Percentiles rank a stretch among this genome's conserved stretches.
These are phyloP conservation scores for Thomomys bottae DNA, from an alignment of 2,113 vertebrate species.

Conservation along the genomic window DNA sequence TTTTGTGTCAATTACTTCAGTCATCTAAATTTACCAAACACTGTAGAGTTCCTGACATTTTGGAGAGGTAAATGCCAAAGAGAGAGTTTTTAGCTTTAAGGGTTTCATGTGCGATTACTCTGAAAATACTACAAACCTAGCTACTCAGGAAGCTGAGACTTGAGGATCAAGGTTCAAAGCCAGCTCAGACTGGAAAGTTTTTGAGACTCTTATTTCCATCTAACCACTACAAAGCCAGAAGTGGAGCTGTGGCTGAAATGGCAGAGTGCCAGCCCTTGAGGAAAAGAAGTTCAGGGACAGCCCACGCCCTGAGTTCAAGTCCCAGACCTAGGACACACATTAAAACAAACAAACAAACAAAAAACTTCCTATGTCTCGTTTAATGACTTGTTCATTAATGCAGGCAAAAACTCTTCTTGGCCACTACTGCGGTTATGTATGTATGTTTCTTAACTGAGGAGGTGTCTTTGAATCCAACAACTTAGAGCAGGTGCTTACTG, in stretches of 20 bases:
- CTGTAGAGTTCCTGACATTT: neutral
- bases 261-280: too few species aligned
- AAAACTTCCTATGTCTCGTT: neutral
- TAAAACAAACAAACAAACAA: too few species aligned
- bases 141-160: too few species aligned
- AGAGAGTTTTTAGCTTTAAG: neutral
- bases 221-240: too few species aligned
- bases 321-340: too few species aligned
- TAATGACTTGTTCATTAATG: slow-evolving; percentile 12
- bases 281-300: too few species aligned
- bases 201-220: too few species aligned
- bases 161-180: too few species aligned
- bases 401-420: neutral
- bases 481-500: neutral
- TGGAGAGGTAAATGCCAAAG: neutral
- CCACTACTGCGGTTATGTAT: neutral
- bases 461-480: neutral
- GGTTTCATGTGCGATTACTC: neutral
- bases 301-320: too few species aligned
- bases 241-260: too few species aligned
- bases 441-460: slow-evolving; percentile 15
- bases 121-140: neutral
- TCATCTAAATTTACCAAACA: neutral
- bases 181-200: too few species aligned
- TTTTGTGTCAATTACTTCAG: too few species aligned